Percentiles rank a stretch among this genome's conserved stretches.
These are phyloP conservation scores for Lophura nycthemera DNA, from an alignment of 2,113 vertebrate genomes.

Conservation along the genomic window DNA sequence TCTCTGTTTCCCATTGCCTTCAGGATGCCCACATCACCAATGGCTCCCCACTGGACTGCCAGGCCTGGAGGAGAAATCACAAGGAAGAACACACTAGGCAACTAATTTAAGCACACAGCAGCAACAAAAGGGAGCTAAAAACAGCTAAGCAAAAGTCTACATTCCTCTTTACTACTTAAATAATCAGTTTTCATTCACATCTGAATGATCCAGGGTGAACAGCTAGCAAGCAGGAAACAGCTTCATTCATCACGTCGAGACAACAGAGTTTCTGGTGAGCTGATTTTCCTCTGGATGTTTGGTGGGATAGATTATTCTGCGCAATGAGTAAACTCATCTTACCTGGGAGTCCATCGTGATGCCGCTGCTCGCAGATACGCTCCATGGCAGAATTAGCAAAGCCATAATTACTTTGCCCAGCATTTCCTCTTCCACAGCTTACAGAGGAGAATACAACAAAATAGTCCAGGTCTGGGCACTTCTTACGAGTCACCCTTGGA, in stretches of 20 bases:
- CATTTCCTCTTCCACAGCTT: constrained; percentile 94
- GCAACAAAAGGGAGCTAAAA: background rate
- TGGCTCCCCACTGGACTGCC: constrained; percentile 94
- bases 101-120: background rate
- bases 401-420: constrained; percentile 94
- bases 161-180: background rate
- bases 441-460: constrained; percentile 97
- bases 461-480: constrained; percentile 88
- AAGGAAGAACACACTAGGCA: background rate
- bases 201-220: background rate
- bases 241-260: background rate
- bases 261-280: background rate
- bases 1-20: constrained; percentile 87
- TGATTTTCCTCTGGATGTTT: background rate
- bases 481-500: constrained; percentile 85
- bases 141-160: background rate
- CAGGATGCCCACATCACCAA: constrained; percentile 93
- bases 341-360: constrained; percentile 85
- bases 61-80: constrained; percentile 74
- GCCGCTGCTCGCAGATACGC: constrained; percentile 91
- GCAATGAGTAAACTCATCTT: background rate
- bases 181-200: background rate
- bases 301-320: background rate
- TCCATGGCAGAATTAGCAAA: constrained; percentile 98
- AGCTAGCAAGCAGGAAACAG: background rate